Conservation (phyloP, 2,797 vertebrate genomes). For the Parotocinclus haroldoi region DNA sequence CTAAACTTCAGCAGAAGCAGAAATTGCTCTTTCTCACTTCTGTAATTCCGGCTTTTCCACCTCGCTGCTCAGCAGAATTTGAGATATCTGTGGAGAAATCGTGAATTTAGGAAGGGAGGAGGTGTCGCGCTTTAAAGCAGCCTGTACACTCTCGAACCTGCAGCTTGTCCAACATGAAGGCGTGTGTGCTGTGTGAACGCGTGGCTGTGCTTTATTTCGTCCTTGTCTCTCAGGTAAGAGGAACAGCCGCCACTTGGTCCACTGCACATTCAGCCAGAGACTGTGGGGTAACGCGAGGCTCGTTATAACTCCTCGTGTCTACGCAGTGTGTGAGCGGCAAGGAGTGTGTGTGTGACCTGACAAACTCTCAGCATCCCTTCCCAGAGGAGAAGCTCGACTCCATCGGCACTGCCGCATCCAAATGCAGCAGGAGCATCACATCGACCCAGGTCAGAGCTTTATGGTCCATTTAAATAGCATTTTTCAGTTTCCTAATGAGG, state of each 20-base stretch:
- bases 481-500: no score
- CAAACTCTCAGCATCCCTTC: constrained; percentile 49
- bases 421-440: constrained; percentile 54
- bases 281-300: background rate
- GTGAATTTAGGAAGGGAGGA: background rate
- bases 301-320: background rate
- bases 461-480: no score
- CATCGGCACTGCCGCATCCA: constrained; percentile 17
- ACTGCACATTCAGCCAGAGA: background rate
- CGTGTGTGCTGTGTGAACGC: background rate
- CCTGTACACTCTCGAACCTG: background rate
- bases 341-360: constrained; percentile 61
- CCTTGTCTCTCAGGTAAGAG: constrained; percentile 27
- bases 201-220: background rate
- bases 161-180: constrained; percentile 7
- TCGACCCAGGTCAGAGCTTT: constrained; percentile 51
- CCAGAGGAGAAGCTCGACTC: constrained; percentile 54
- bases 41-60: background rate
- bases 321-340: constrained; percentile 21
- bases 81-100: no score
- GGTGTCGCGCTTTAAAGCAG: background rate
- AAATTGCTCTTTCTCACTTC: constrained; percentile 8
- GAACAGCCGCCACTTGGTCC: constrained; percentile 1
- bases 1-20: background rate
- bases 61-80: background rate